Evolutionary conservation across 2,113 vertebrate genomes (phyloP).

Genomic region (Megaceryle torquata): DNA sequence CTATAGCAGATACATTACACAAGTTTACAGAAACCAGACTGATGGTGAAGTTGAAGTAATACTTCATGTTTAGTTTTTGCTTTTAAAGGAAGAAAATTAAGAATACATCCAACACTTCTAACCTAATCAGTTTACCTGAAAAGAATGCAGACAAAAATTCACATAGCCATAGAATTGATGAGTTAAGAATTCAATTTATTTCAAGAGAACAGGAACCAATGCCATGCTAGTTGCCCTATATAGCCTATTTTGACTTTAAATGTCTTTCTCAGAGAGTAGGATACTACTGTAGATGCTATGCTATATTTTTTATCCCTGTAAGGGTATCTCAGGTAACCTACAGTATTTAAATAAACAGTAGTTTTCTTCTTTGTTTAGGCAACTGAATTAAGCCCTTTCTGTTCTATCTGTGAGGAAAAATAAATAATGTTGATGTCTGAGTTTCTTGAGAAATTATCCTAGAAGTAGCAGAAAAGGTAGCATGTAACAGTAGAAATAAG

Average conservation of each 20-base stretch:
- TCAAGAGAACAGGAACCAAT: not conserved
- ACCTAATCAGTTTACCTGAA: not conserved
- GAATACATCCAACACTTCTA: not conserved
- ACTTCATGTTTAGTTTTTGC: not conserved
- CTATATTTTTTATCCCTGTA: not conserved
- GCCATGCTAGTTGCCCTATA: not conserved
- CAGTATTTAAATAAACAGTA: not conserved
- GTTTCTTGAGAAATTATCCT: not conserved
- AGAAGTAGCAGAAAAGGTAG: not conserved
- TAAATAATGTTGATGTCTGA: not conserved
- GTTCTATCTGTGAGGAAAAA: not conserved
- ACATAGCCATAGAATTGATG: not conserved
- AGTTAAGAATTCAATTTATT: not conserved
- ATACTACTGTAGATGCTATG: not conserved
- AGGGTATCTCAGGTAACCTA: not conserved
- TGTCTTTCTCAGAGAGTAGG: not conserved
- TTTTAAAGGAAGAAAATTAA: not conserved
- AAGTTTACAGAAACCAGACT: not conserved
- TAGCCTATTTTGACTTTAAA: not conserved
- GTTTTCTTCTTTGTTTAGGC: not conserved
- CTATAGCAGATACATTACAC: not conserved
- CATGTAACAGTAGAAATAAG: not conserved
- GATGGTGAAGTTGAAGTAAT: not conserved
- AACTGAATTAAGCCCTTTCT: not conserved
- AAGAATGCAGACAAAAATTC: not conserved